Evolutionary conservation across 1,140 invertebrate genomes (phyloP).

Genomic region (Camponotus floridanus): DNA sequence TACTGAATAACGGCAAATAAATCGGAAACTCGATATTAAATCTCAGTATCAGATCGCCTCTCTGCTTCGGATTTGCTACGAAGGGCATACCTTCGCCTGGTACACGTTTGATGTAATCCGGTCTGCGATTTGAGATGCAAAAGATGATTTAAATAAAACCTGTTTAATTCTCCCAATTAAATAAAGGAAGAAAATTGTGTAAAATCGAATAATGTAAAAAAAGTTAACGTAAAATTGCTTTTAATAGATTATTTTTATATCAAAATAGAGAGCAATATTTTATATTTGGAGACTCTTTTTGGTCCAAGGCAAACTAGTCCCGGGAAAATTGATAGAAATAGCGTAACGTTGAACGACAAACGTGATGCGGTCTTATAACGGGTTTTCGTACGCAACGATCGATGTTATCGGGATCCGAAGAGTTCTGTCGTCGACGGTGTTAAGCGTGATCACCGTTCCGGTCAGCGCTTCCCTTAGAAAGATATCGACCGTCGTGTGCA

Average conservation of each 20-base stretch:
- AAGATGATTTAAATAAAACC: conserved; percentile 24
- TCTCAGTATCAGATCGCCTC: conserved; percentile 86
- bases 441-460: conserved; percentile 88
- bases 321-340: not conserved
- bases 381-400: conserved; percentile 87
- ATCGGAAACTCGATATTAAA: conserved; percentile 88
- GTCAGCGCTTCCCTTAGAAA: conserved; percentile 89
- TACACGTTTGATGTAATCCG: conserved; percentile 88
- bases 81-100: conserved; percentile 89
- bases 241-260: no score
- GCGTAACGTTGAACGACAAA: not conserved
- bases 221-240: not conserved
- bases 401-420: conserved; percentile 90
- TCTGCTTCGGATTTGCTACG: conserved; percentile 83
- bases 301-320: not conserved
- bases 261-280: no score
- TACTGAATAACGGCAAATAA: conserved; percentile 85
- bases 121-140: conserved; percentile 79
- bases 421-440: conserved; percentile 89
- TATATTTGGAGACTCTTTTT: no score
- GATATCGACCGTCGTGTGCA: conserved; percentile 88
- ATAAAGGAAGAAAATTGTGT: not conserved
- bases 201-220: not conserved
- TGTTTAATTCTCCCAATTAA: not conserved
- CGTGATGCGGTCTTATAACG: conserved; percentile 7